A percentile compares a stretch with the other conserved stretches of the same genome.
These are phyloP conservation scores for Gallinago media DNA, from an alignment of 2,113 vertebrate genomes.

Conservation along the genomic window DNA sequence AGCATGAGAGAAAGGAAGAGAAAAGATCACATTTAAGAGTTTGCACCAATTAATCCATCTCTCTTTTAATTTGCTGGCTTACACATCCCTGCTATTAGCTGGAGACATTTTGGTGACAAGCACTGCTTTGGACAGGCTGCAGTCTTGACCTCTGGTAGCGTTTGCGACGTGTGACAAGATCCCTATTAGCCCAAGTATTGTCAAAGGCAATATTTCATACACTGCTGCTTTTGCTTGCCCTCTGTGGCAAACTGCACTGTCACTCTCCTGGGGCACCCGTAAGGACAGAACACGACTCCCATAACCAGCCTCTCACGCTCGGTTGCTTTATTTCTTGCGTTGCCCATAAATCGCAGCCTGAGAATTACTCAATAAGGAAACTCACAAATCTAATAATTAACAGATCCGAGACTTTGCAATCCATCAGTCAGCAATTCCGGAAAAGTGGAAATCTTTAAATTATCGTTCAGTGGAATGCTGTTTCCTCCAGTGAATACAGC, in stretches of 20 bases:
- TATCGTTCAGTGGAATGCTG: background rate
- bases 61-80: background rate
- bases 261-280: fast-evolving
- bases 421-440: background rate
- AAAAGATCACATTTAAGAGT: background rate
- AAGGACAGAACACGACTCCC: background rate
- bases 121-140: background rate
- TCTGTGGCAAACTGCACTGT: background rate
- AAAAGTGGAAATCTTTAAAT: background rate
- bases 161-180: background rate
- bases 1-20: background rate
- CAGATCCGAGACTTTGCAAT: background rate
- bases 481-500: background rate
- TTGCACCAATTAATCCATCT: background rate
- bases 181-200: background rate
- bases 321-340: background rate
- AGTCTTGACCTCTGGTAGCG: background rate
- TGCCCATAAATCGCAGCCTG: background rate
- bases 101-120: background rate
- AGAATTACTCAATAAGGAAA: background rate
- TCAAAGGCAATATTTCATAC: background rate
- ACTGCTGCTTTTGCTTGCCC: background rate
- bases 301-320: background rate
- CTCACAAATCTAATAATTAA: background rate
- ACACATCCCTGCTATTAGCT: background rate